Evolutionary conservation across 2,888 invertebrate genomes (phyloP), one percentile per base, ranked within the genome.

Genomic region (Netelia fuscicornis): DNA sequence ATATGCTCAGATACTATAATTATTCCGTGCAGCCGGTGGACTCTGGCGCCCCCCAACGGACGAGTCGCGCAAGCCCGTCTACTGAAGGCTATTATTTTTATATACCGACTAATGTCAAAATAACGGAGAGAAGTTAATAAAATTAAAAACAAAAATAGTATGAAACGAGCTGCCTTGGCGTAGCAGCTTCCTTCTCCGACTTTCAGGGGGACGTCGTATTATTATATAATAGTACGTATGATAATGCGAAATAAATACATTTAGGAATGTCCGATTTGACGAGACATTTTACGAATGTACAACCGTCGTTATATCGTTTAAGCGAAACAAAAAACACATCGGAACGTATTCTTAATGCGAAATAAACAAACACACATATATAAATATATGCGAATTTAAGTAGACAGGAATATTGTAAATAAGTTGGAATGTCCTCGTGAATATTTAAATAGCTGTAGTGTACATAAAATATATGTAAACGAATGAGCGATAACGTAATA

Each of bases 61-160:
- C 65, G 70, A 65, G 30, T 71, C 76, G 85, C 81, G 56, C 70
- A 44, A 79, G 67, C 78, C 48, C 88, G 86, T 87, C 86, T 88
- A 88, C 89, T 87, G 91, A 90, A 92, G 92, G 91, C 91, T 93
- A 92, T 93, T 93, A 93, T 93, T 93, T 93, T 93, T 93, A 92
- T 93, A 93, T 84, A 76, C 79, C 79, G 78, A 84, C 48, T 25
- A 48, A 54, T 75, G 85, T 30, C 56, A 58, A 79, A 72, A 44
- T 1, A 25, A 77, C 67, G 74, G 79, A 56, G 48, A 84, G 48
- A 23, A 81, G 74, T 71, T 60, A 75, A 72, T 37, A 37, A 75
- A 77, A 85, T 37, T 25, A 20, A 54, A 68, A 13, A 67, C 11
- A 56, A 74, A 65, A 79, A 78, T 44, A 23, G 62, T 81, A 25